Base-by-base conservation (phyloP, 2,113 vertebrate genomes). In the Anthoscopus minutus region DNA sequence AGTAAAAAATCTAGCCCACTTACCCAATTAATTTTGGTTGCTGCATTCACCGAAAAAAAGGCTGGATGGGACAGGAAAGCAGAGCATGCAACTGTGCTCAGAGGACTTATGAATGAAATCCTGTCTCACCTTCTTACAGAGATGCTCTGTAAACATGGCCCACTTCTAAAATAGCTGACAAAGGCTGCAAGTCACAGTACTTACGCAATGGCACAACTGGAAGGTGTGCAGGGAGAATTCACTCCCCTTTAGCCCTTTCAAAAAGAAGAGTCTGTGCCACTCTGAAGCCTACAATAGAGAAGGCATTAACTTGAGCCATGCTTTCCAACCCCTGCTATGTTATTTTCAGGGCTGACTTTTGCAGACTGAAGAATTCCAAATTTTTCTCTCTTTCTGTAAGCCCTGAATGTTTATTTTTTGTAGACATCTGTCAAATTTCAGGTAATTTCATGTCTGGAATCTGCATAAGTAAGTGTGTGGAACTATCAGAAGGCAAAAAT, bases 371-470 rank as follows among this genome's bases (percentile, higher is more conserved):
- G 64, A 89, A 80, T 60, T 93, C 31, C 15, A 37, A 33, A 27
- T 7, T 48, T 67, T 91, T 94, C 81, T 61, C 47, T 85, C 56
- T 86, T 81, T 89, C 62, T 76, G 17, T 76, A 38, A 3, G 1
- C 24, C 73, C 13, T 21, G 44, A 79, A 64, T 62, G 27, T 77
- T 89, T 87, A 64, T 62, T 93, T 90, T 86, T 53, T 5, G 1
- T 45, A 86, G 64, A 74, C 44, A 33, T 53, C 53, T 81, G 40
- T 57, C 85, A 82, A 78, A 37, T 86, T 95, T 81, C 79, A 83
- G 51, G 50, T 70, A 94, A 95, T 94, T 94, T 94, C 21, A 62
- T 2, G 33, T 90, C 81, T 95, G 88, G 89, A 96, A 93, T 74
- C 86, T 83, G 51, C 22, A 2, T 81, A 85, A 88, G 42, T 45